Evolutionary conservation across 2,797 vertebrate genomes (phyloP).

Genomic region (Rhinella marina): DNA sequence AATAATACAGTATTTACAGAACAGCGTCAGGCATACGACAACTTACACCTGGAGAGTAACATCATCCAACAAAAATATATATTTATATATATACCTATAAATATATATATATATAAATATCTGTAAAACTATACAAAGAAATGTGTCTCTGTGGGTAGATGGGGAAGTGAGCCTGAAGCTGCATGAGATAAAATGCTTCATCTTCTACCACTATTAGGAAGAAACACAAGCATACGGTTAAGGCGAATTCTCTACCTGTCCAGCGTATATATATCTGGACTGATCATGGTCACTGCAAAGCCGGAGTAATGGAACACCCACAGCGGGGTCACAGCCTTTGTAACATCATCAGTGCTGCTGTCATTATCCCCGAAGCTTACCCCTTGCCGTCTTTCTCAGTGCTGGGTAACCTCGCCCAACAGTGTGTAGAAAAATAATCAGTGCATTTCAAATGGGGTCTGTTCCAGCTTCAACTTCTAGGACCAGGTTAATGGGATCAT

Average conservation of each 20-base stretch:
- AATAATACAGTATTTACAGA: constrained; percentile 49
- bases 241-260: neutral
- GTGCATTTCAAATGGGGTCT: constrained; percentile 1
- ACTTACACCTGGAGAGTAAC: constrained; percentile 16
- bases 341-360: constrained; percentile 50
- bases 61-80: constrained; percentile 52
- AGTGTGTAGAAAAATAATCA: constrained; percentile 5
- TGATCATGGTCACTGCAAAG: neutral
- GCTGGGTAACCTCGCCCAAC: constrained; percentile 9
- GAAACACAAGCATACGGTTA: neutral
- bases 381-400: constrained; percentile 8
- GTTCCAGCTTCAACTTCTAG: neutral
- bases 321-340: constrained; percentile 19
- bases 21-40: neutral
- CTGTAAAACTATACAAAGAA: constrained; percentile 54
- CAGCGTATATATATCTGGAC: neutral
- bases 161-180: constrained; percentile 5
- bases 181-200: neutral
- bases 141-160: constrained; percentile 39
- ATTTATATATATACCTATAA: constrained; percentile 52
- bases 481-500: neutral
- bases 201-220: neutral
- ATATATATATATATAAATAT: constrained; percentile 51
- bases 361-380: neutral
- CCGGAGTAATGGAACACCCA: neutral